A percentile compares a stretch with the other conserved stretches of the same genome.
These are phyloP conservation scores for Dreissena rostriformis DNA, from an alignment of 1,140 invertebrate genomes.

Conservation along the genomic window DNA sequence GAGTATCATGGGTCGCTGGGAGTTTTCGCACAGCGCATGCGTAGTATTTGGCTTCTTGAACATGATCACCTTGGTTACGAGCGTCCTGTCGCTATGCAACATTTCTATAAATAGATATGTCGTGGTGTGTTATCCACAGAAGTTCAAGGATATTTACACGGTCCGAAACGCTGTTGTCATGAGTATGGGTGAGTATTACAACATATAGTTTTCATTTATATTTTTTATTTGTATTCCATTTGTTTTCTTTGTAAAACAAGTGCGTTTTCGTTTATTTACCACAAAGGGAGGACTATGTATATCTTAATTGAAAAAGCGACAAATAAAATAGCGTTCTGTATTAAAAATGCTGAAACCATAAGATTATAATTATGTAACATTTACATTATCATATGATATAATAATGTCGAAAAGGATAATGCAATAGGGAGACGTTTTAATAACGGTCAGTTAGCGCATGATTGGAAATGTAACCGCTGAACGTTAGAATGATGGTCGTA, in stretches of 20 bases:
- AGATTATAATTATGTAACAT: too few species aligned
- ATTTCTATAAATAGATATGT: conserved; percentile 61
- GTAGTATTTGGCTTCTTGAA: conserved; percentile 52
- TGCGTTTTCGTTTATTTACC: background rate
- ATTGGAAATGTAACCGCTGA: too few species aligned
- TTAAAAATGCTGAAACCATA: too few species aligned
- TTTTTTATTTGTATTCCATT: background rate
- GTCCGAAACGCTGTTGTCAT: conserved; percentile 36
- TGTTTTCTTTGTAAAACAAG: background rate
- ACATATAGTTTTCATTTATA: too few species aligned
- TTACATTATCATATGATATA: too few species aligned
- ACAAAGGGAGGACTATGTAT: too few species aligned
- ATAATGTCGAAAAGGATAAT: too few species aligned
- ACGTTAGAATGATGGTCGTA: too few species aligned
- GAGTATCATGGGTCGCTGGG: conserved; percentile 46
- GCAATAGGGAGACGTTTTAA: too few species aligned
- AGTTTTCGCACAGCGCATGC: conserved; percentile 33
- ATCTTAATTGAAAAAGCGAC: too few species aligned
- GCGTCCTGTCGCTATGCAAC: conserved; percentile 58
- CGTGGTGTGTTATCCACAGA: conserved; percentile 39
- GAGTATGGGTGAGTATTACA: conserved; percentile 43
- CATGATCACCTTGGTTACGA: conserved; percentile 60
- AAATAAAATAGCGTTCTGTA: too few species aligned
- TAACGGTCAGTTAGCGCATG: too few species aligned
- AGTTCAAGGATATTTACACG: conserved; percentile 55